These are phyloP conservation scores for Nephrotoma flavescens DNA, from an alignment of 2,888 invertebrate species.

Conservation along the genomic window DNA sequence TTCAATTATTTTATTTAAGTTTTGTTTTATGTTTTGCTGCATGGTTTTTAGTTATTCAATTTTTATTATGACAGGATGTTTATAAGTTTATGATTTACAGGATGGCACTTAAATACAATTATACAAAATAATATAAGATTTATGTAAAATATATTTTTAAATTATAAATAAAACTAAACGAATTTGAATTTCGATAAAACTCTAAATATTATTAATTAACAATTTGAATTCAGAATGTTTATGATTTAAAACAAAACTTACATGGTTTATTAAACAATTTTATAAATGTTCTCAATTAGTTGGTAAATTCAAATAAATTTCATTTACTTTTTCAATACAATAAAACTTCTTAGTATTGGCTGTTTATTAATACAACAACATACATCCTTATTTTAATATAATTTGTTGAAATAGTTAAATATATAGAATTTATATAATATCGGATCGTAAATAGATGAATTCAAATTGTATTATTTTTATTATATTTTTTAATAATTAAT, in stretches of 20 bases:
- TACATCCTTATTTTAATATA: background rate
- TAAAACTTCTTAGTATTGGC: background rate
- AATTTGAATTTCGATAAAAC: background rate
- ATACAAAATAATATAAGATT: background rate
- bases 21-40: background rate
- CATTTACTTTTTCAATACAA: background rate
- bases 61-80: background rate
- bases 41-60: background rate
- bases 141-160: background rate
- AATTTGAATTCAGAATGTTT: background rate
- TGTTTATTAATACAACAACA: background rate
- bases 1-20: background rate
- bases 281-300: background rate
- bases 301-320: background rate
- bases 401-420: background rate
- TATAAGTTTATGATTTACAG: conserved; percentile 21
- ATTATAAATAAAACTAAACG: background rate
- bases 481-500: background rate
- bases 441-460: background rate
- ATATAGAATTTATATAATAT: background rate
- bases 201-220: background rate
- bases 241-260: background rate
- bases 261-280: too few relatives aligned
- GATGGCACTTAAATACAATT: conserved; percentile 14
- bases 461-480: background rate